phyloP scores from a whole-genome alignment of 1,140 invertebrate species.

The Gryllus bimaculatus region DNA sequence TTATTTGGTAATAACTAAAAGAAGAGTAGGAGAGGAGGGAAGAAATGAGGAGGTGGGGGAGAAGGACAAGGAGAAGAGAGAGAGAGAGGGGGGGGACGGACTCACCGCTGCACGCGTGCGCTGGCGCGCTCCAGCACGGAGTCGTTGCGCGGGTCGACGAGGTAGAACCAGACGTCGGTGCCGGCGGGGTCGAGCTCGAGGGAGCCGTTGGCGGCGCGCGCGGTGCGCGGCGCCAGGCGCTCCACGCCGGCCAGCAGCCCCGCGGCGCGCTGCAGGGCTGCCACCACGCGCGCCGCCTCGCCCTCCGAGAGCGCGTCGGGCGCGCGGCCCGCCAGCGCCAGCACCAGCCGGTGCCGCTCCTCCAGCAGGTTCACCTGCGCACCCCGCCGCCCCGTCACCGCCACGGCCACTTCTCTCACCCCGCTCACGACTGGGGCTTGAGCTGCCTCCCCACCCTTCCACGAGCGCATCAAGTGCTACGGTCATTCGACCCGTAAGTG shows the following conservation, averaged over 20 bases:
- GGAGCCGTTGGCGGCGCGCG: conserved; percentile 53
- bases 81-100: neutral
- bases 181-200: conserved; percentile 60
- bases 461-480: too few relatives aligned
- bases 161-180: conserved; percentile 80
- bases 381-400: too few relatives aligned
- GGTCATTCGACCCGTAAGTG: too few relatives aligned
- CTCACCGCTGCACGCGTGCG: conserved; percentile 53
- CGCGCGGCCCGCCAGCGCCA: conserved; percentile 62
- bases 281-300: conserved; percentile 51
- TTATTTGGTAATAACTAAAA: too few relatives aligned
- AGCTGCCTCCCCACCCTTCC: too few relatives aligned
- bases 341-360: conserved; percentile 60
- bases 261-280: conserved; percentile 61
- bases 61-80: too few relatives aligned
- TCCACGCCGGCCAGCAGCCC: conserved; percentile 68
- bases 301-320: conserved; percentile 55
- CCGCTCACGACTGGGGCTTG: too few relatives aligned
- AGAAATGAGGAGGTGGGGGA: too few relatives aligned
- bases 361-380: conserved; percentile 51
- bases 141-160: conserved; percentile 68
- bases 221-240: conserved; percentile 52
- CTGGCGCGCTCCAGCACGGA: conserved; percentile 62
- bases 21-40: too few relatives aligned
- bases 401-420: too few relatives aligned